Base-by-base conservation (phyloP, 2,888 invertebrate genomes). In the Ganaspis brasiliensis region DNA sequence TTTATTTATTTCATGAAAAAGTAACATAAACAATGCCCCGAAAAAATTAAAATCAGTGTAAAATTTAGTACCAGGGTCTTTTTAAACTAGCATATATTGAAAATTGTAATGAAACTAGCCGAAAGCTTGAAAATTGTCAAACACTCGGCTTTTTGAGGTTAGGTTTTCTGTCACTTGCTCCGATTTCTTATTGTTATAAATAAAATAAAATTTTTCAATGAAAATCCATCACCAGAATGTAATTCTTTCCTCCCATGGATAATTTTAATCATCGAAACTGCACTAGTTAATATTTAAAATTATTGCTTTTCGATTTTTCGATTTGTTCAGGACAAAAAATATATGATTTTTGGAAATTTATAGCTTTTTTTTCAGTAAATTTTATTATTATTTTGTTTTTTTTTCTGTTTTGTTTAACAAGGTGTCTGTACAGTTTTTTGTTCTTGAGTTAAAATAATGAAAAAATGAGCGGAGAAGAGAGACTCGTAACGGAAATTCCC, bases 401-500 rank as follows among this genome's bases (percentile, higher is more conserved):
- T 1, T 12, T n/a, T n/a, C n/a, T 16, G 16, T 10, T 31, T 59
- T 45, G n/a, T 10, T 45, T 45, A 45, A 14, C 12, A 14, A 45
- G 14, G 45, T 14, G 14, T n/a, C 10, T 10, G 10, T 56, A 5
- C 9, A 21, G 9, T n/a, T 56, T 56, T 10, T 10, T 24, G 9
- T 56, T 8, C 9, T 21, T 12, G 0, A 56, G 21, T 9, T 21
- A 9, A 57, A n/a, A n/a, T 26, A 5, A 14, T 63, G 37, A 55
- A 55, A 85, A 79, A 82, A 93, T 89, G 87, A 95, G 95, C 93
- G 93, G 93, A 21, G 96, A 96, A 90, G 95, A 96, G 88, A 93
- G 95, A 80, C 93, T 96, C 81, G 95, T 97, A 24, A 97, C 97
- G 2, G 98, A 98, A 92, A 97, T 99, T 52, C 99, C 99, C 19